Base-by-base conservation (phyloP, 64 coral and sea anemone genomes). In the Porites lutea region DNA sequence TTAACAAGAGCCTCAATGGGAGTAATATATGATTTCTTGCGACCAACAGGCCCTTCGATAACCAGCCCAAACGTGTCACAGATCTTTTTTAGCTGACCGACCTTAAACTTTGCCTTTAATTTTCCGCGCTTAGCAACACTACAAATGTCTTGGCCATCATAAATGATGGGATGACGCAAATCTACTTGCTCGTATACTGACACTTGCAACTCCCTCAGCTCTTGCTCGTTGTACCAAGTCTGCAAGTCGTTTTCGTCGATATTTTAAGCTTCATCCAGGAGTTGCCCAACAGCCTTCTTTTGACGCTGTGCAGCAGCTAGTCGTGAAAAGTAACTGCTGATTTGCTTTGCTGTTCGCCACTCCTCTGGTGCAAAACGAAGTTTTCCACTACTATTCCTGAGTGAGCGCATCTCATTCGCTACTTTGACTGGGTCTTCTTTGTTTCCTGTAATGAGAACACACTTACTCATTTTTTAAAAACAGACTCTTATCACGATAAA, bases 331-430 rank as follows among this genome's bases (percentile, higher is more conserved):
- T 73, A 84, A 91, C 89, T 60, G 13, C 13, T 57, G 13, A 91
- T 91, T 72, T 91, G 79, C 45, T 91, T 91, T 48, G 89, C 55
- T 47, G 50, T 91, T 63, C 89, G 63, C 89, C 89, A 91, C 55
- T 91, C 89, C 52, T 91, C 78, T 69, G 89, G 89, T 37, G 46
- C 52, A 80, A 83, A 91, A 73, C 65, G 48, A 49, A 83, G 69
- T 48, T 91, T 91, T 6, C 89, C 89, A 84, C 50, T 48, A 11
- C 13, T 48, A 16, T 74, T 66, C 81, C 67, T 83, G 5, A 59
- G 12, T 8, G 52, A 7, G 16, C 49, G 48, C 83, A 87, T 87
- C 80, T 90, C 88, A 11, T 81, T 80, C 81, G 76, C 77, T 47
- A 90, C 59, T 27, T 52, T 80, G 13, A 47, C 60, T 47, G 88